phyloP scores from a whole-genome alignment of 2,113 vertebrate species.

The Nyctibius bracteatus region DNA sequence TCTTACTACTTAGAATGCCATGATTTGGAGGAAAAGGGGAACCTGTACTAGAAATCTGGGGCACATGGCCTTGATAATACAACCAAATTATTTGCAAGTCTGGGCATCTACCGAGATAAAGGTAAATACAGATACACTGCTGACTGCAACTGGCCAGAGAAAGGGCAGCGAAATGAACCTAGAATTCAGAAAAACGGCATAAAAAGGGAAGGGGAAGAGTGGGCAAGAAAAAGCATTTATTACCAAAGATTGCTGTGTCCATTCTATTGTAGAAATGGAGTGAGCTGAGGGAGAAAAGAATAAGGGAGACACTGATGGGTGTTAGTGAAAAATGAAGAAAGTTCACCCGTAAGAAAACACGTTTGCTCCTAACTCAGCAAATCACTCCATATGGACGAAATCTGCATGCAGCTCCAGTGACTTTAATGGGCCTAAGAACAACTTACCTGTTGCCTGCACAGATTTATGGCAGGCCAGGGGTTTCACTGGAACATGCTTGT shows the following conservation, averaged over 20 bases:
- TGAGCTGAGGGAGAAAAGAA: background rate
- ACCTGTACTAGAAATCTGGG: background rate
- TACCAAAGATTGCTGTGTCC: background rate
- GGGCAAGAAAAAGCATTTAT: background rate
- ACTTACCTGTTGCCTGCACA: background rate
- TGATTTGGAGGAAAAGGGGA: background rate
- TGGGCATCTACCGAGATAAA: background rate
- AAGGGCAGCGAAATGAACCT: background rate
- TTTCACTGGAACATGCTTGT: background rate
- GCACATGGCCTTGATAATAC: background rate
- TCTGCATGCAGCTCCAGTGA: background rate
- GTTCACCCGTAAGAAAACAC: background rate
- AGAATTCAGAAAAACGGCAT: background rate
- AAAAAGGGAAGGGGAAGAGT: background rate
- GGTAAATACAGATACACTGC: background rate
- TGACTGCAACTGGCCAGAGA: background rate
- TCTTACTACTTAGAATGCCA: background rate
- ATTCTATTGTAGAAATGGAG: background rate
- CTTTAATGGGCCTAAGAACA: background rate
- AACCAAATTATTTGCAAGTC: background rate
- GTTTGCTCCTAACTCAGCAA: background rate
- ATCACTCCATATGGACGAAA: background rate
- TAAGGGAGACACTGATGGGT: background rate
- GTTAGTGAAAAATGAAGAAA: background rate
- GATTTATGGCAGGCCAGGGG: background rate